phyloP scores from a whole-genome alignment of 2,888 invertebrate species.

The Tiliacea citrago region DNA sequence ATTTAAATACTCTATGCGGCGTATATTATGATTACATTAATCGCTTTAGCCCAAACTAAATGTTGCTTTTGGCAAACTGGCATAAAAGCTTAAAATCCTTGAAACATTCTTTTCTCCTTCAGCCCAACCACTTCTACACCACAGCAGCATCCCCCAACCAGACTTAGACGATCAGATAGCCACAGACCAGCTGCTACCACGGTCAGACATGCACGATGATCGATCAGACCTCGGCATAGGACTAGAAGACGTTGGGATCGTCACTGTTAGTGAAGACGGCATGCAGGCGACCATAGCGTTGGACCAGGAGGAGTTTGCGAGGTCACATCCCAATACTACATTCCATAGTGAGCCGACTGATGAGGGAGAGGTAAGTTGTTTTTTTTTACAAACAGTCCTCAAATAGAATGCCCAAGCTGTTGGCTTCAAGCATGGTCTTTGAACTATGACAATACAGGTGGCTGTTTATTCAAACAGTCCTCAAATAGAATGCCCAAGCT shows the following conservation, averaged over 20 bases:
- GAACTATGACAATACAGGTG: no score
- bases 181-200: conserved; percentile 79
- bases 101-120: conserved; percentile 34
- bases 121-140: conserved; percentile 82
- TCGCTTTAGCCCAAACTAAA: not conserved
- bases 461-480: no score
- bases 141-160: conserved; percentile 79
- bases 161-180: conserved; percentile 88
- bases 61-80: not conserved
- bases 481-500: no score
- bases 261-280: conserved; percentile 85
- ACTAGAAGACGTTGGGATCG: conserved; percentile 85
- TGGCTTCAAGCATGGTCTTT: no score
- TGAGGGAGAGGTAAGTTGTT: conserved; percentile 77
- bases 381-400: not conserved
- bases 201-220: conserved; percentile 70
- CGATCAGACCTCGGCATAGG: conserved; percentile 78
- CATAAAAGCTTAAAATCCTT: not conserved
- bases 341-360: conserved; percentile 88
- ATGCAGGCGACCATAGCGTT: conserved; percentile 81
- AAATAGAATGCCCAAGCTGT: no score
- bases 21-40: not conserved
- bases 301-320: conserved; percentile 88
- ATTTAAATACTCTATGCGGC: not conserved
- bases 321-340: conserved; percentile 88